Conservation (phyloP, 2,888 invertebrate species). For the Lottia scabra region DNA sequence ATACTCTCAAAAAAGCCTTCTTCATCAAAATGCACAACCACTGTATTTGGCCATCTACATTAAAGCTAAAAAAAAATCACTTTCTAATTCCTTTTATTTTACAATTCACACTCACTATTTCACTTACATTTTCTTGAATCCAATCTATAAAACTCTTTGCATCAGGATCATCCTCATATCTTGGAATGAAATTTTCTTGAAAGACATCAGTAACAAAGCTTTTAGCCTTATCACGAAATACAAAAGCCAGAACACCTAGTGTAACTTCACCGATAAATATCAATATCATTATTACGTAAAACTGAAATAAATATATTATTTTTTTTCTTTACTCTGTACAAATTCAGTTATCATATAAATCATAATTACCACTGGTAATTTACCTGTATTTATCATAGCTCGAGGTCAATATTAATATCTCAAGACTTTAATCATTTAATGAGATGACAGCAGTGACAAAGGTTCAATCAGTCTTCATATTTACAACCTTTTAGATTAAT, state of each 20-base stretch:
- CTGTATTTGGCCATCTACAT: background rate
- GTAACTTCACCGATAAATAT: conserved; percentile 93
- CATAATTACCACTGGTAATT: too few species aligned
- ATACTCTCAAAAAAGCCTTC: too few species aligned
- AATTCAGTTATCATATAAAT: background rate
- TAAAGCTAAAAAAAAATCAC: too few species aligned
- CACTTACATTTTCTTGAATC: conserved; percentile 86
- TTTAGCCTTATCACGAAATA: conserved; percentile 90
- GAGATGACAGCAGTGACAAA: too few species aligned
- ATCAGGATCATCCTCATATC: conserved; percentile 93
- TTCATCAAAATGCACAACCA: background rate
- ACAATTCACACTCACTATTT: background rate
- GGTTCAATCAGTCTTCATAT: too few species aligned
- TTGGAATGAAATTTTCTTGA: conserved; percentile 86
- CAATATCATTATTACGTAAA: conserved; percentile 87
- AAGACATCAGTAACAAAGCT: conserved; percentile 86
- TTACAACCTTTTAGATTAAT: too few species aligned
- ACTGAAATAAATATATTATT: conserved; percentile 75
- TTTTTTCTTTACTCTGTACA: background rate
- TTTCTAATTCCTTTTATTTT: too few species aligned
- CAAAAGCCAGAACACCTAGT: conserved; percentile 91
- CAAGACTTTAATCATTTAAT: too few species aligned
- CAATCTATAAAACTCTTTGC: conserved; percentile 94
- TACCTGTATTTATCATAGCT: too few species aligned
- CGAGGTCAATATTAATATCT: too few species aligned